Evolutionary conservation across 2,888 invertebrate species (phyloP).

Genomic region (Dorcus parallelipipedus): DNA sequence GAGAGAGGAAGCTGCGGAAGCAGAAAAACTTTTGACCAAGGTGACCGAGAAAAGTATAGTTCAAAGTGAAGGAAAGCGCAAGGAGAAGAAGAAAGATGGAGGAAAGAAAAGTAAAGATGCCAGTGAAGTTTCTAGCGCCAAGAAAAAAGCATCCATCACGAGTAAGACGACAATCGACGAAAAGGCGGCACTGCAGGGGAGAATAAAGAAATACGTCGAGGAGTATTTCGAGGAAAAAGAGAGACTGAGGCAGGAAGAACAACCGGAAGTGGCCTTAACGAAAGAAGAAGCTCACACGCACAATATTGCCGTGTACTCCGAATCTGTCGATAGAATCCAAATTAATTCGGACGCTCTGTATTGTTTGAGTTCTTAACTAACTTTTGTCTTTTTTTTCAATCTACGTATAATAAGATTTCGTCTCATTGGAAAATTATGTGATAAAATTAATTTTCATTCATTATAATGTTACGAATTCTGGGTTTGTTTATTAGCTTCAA

Average conservation of each 20-base stretch:
- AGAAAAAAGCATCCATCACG: not conserved
- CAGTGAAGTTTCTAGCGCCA: not conserved
- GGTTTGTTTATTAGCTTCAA: no score
- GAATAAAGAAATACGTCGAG: slow-evolving; percentile 4
- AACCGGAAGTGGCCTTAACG: not conserved
- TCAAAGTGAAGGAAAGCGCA: not conserved
- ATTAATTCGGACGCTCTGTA: not conserved
- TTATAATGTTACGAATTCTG: no score
- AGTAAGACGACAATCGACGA: not conserved
- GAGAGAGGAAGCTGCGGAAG: not conserved
- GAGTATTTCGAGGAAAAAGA: not conserved
- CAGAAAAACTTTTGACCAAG: not conserved
- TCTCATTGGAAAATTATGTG: no score
- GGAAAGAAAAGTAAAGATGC: not conserved
- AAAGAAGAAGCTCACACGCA: slow-evolving; percentile 3
- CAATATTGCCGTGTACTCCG: slow-evolving; percentile 4
- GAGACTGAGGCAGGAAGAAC: not conserved
- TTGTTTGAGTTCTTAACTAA: no score
- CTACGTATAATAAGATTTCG: no score
- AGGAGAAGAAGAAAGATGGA: not conserved
- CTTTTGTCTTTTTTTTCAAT: no score
- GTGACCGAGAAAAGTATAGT: not conserved
- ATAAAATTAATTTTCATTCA: no score
- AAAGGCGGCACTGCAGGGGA: not conserved
- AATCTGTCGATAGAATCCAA: slow-evolving; percentile 9